Evolutionary conservation across 2,113 vertebrate species (phyloP).

Genomic region (Bos indicus): DNA sequence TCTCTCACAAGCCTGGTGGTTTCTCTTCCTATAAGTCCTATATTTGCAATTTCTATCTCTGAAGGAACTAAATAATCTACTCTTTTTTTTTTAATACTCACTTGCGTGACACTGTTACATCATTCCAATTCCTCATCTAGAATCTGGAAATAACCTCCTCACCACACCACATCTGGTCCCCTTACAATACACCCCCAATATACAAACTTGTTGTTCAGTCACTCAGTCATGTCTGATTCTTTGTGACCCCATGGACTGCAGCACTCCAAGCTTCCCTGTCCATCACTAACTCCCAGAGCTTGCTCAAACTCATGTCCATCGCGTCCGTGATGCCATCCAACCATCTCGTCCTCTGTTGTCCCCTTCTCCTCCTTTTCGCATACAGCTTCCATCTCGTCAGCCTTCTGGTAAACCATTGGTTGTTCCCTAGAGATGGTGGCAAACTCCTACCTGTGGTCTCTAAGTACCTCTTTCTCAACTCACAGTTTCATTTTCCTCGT

Average conservation of each 20-base stretch:
- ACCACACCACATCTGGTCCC: neutral
- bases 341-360: neutral
- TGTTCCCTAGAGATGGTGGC: too few relatives aligned
- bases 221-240: neutral
- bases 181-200: fast-evolving
- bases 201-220: neutral
- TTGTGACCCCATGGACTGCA: neutral
- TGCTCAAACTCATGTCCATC: neutral
- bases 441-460: neutral
- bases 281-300: neutral
- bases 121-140: neutral
- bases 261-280: neutral
- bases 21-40: fast-evolving
- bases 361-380: neutral
- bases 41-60: neutral
- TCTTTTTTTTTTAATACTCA: neutral
- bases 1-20: neutral
- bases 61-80: neutral
- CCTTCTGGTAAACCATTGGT: neutral
- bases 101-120: neutral
- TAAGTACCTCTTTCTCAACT: neutral
- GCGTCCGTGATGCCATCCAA: neutral
- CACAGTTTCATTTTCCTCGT: neutral
- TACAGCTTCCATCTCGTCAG: too few relatives aligned
- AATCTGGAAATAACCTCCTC: neutral